These are phyloP conservation scores for Agrochola circellaris DNA, from an alignment of 2,888 invertebrate genomes.

Conservation along the genomic window DNA sequence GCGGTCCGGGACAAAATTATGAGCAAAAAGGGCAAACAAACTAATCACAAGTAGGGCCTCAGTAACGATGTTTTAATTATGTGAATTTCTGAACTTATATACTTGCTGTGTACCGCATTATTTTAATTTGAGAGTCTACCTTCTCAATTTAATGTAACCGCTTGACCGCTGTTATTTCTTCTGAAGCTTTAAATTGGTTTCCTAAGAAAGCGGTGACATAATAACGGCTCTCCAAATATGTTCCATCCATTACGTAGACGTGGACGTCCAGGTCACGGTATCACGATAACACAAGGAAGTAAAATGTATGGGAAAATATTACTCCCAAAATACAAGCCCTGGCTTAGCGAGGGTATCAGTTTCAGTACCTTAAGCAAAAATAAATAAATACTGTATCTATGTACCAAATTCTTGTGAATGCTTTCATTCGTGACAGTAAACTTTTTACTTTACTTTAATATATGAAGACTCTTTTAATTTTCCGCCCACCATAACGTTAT, in stretches of 20 bases:
- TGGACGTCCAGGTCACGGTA: too few relatives aligned
- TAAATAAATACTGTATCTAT: too few relatives aligned
- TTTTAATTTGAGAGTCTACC: background rate
- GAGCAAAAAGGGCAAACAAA: conserved; percentile 62
- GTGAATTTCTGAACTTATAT: conserved; percentile 34
- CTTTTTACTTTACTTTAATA: too few relatives aligned
- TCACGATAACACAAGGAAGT: too few relatives aligned
- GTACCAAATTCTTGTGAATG: too few relatives aligned
- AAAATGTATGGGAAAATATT: too few relatives aligned
- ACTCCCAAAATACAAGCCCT: too few relatives aligned
- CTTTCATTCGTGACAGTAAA: too few relatives aligned
- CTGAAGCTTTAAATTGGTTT: background rate
- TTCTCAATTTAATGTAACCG: background rate
- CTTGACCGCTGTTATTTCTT: background rate
- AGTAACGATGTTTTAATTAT: conserved; percentile 62
- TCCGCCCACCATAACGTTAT: too few relatives aligned
- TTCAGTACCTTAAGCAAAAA: too few relatives aligned
- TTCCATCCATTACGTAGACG: background rate
- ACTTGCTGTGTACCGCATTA: background rate
- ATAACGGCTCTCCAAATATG: background rate
- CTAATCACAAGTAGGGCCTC: conserved; percentile 56
- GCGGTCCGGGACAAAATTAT: conserved; percentile 49
- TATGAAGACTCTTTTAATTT: too few relatives aligned
- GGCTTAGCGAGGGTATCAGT: too few relatives aligned
- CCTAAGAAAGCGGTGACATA: background rate